Conservation (phyloP, 2,888 invertebrate species). For the Norana najaformis region DNA sequence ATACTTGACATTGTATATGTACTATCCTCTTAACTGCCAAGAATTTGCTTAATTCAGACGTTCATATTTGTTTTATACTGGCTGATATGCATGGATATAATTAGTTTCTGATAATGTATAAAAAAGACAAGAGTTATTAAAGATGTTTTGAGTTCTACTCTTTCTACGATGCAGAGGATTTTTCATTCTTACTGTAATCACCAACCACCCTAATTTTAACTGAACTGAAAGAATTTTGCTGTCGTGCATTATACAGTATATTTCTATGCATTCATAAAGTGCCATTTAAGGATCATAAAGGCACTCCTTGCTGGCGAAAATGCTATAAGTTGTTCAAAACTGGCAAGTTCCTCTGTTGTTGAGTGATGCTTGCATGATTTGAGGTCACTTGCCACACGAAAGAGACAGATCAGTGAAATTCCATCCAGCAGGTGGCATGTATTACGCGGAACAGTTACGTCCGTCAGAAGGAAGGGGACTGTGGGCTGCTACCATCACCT, state of each 20-base stretch:
- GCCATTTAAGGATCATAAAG: background rate
- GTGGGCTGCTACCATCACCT: no score
- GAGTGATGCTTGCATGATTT: no score
- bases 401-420: no score
- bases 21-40: slow-evolving; percentile 5
- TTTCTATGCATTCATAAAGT: background rate
- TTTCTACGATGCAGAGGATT: no score
- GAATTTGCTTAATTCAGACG: background rate
- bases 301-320: background rate
- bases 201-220: background rate
- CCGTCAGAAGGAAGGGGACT: no score
- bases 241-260: background rate
- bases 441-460: no score
- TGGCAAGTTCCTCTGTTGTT: background rate
- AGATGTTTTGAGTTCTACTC: background rate
- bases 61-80: background rate
- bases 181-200: background rate
- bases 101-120: background rate
- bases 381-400: no score
- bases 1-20: background rate
- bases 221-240: background rate
- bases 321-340: background rate
- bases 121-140: background rate
- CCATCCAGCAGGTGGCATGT: no score
- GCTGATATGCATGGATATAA: background rate